Evolutionary conservation across 2,797 vertebrate genomes (phyloP).

Genomic region (Megaceryle alcyon): DNA sequence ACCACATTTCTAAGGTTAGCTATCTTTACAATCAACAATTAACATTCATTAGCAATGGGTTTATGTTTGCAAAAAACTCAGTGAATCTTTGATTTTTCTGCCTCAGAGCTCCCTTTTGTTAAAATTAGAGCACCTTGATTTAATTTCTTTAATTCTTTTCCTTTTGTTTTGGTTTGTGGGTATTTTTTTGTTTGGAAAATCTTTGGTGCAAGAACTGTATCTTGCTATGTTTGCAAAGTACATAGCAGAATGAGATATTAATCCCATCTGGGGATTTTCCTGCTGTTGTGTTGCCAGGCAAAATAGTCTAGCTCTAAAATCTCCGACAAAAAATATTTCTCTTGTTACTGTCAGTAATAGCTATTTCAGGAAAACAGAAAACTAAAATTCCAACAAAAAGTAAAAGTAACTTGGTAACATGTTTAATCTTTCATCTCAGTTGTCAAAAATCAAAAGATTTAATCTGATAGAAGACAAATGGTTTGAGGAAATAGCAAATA

Average conservation of each 20-base stretch:
- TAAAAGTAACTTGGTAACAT: background rate
- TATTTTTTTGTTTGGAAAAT: background rate
- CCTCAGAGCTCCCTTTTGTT: background rate
- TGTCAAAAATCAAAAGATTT: conserved; percentile 64
- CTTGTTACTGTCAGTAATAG: background rate
- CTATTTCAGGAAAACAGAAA: background rate
- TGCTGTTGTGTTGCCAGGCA: background rate
- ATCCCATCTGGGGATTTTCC: background rate
- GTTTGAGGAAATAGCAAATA: conserved; percentile 50
- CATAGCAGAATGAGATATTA: background rate
- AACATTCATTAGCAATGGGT: background rate
- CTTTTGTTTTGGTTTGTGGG: background rate
- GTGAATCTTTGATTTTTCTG: background rate
- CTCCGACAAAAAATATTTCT: background rate
- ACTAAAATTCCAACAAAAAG: background rate
- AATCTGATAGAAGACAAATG: conserved; percentile 60
- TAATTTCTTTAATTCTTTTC: background rate
- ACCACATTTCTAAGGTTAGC: background rate
- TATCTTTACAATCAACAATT: background rate
- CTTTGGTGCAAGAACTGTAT: background rate
- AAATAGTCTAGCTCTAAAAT: background rate
- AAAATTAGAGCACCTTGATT: background rate
- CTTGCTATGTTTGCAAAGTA: background rate
- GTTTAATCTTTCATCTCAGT: conserved; percentile 26
- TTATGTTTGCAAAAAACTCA: background rate